Evolutionary conservation across 2,113 vertebrate species (phyloP).

Genomic region (Tachysurus vachellii): DNA sequence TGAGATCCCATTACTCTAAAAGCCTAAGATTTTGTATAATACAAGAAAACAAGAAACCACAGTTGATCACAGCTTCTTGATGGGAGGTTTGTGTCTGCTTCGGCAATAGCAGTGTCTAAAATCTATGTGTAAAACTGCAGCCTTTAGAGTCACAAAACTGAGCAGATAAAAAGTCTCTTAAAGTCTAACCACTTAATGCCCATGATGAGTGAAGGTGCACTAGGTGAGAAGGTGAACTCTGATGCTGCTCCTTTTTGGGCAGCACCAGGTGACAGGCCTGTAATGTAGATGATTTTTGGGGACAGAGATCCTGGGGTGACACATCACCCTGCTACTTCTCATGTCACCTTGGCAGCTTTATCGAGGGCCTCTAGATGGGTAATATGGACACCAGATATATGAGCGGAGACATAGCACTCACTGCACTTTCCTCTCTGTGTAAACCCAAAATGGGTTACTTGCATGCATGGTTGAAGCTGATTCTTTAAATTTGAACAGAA

Average conservation of each 20-base stretch:
- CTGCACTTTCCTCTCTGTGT: constrained; percentile 45
- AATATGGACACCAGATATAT: constrained; percentile 59
- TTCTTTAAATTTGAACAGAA: constrained; percentile 6
- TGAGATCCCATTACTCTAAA: constrained; percentile 6
- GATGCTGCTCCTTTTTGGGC: constrained; percentile 62
- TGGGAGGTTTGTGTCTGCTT: background rate
- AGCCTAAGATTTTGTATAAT: background rate
- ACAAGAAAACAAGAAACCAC: background rate
- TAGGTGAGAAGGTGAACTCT: constrained; percentile 39
- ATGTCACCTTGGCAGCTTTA: constrained; percentile 56
- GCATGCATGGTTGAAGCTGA: constrained; percentile 20
- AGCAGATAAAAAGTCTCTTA: constrained; percentile 28
- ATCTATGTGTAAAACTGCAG: background rate
- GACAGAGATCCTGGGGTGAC: constrained; percentile 51
- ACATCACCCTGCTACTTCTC: constrained; percentile 60
- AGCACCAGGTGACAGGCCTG: constrained; percentile 51
- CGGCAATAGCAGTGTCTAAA: background rate
- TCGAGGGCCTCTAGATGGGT: constrained; percentile 45
- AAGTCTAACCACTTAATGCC: constrained; percentile 56
- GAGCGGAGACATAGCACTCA: constrained; percentile 58
- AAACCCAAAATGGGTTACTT: constrained; percentile 51
- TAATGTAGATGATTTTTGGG: constrained; percentile 49
- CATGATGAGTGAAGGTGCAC: constrained; percentile 12
- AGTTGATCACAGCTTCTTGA: background rate
- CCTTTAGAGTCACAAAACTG: constrained; percentile 4